These are phyloP conservation scores for Phaethornis superciliosus DNA, from an alignment of 2,113 vertebrate species.

Conservation along the genomic window DNA sequence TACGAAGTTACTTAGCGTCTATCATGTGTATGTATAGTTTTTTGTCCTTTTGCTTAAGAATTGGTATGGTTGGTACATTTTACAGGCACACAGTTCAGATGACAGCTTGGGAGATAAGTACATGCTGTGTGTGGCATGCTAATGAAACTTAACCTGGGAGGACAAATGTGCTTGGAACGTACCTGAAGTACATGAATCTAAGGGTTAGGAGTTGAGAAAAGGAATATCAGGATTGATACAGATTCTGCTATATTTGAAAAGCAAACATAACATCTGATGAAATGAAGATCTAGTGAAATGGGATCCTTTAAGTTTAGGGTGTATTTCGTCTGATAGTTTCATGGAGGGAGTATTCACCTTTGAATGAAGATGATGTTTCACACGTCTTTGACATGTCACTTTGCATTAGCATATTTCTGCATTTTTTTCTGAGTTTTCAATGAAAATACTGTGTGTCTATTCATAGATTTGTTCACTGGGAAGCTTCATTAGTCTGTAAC, in stretches of 20 bases:
- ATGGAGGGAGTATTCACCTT: not conserved
- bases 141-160: not conserved
- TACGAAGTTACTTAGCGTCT: not conserved
- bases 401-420: not conserved
- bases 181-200: fast-evolving
- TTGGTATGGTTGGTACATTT: not conserved
- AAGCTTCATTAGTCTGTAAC: not conserved
- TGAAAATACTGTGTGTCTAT: not conserved
- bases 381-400: not conserved
- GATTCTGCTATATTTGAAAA: not conserved
- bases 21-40: not conserved
- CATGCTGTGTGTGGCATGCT: fast-evolving
- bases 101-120: not conserved
- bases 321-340: not conserved
- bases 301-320: not conserved
- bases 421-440: not conserved
- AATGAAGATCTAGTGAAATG: not conserved
- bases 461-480: not conserved
- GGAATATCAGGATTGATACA: not conserved
- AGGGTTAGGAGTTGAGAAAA: not conserved
- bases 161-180: not conserved
- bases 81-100: not conserved
- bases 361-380: not conserved
- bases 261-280: not conserved
- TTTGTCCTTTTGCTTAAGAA: constrained; percentile 5